Conservation (phyloP, 1,140 invertebrate genomes). For the Euwallacea similis region DNA sequence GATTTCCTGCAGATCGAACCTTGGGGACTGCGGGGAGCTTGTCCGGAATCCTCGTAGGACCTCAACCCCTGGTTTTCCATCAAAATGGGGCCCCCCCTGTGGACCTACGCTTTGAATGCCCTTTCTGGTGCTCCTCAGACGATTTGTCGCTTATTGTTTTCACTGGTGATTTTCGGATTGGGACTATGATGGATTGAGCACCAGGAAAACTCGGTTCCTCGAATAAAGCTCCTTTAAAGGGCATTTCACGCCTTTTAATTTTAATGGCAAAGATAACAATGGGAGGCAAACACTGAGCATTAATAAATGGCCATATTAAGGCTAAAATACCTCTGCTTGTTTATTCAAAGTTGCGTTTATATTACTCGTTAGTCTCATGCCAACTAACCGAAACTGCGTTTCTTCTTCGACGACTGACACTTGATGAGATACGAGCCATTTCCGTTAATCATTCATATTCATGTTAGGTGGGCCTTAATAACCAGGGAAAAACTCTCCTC, state of each 20-base stretch:
- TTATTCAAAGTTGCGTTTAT: conserved; percentile 13
- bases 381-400: conserved; percentile 13
- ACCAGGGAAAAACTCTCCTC: conserved; percentile 11
- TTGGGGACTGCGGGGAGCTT: conserved; percentile 40
- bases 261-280: conserved; percentile 9
- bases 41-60: conserved; percentile 27
- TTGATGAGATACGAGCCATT: not conserved
- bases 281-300: not conserved
- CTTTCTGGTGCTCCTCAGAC: conserved; percentile 9
- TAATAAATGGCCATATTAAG: conserved; percentile 1
- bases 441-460: not conserved
- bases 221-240: conserved; percentile 4
- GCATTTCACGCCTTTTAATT: conserved; percentile 18
- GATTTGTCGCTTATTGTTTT: conserved; percentile 25
- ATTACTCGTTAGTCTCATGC: conserved; percentile 12
- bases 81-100: conserved; percentile 23
- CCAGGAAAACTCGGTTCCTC: too few relatives aligned
- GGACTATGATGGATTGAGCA: not conserved
- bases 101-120: not conserved
- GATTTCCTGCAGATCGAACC: conserved; percentile 47
- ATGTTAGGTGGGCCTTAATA: not conserved
- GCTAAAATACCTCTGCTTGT: conserved; percentile 10
- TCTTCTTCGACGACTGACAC: not conserved
- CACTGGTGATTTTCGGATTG: not conserved
- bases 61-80: conserved; percentile 21